phyloP scores from a whole-genome alignment of 1,140 invertebrate species.

The Conopomorpha cramerella region DNA sequence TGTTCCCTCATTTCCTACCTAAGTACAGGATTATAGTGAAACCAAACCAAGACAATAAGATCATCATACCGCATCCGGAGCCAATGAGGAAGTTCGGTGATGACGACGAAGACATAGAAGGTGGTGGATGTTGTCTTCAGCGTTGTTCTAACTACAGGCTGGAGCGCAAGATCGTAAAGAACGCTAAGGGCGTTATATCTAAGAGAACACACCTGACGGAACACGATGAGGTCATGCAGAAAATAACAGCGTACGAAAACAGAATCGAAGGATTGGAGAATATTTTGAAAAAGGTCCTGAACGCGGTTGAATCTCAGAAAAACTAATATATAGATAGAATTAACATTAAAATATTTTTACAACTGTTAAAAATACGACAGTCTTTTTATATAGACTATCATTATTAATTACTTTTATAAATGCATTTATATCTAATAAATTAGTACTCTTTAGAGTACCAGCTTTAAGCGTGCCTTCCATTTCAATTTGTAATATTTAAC shows the following conservation, averaged over 20 bases:
- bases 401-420: too few species aligned
- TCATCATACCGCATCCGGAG: conserved; percentile 43
- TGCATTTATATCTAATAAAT: too few species aligned
- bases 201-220: conserved; percentile 48
- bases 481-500: too few species aligned
- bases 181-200: conserved; percentile 56
- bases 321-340: too few species aligned
- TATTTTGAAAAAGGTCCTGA: conserved; percentile 28
- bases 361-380: too few species aligned
- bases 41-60: conserved; percentile 62
- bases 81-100: conserved; percentile 31
- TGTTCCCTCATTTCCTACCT: conserved; percentile 68
- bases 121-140: conserved; percentile 41
- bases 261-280: conserved; percentile 36
- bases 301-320: too few species aligned
- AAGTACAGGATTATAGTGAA: conserved; percentile 65
- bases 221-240: conserved; percentile 51
- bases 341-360: too few species aligned
- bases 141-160: conserved; percentile 40
- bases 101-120: conserved; percentile 42
- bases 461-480: too few species aligned
- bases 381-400: too few species aligned
- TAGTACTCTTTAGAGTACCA: too few species aligned
- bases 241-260: conserved; percentile 23
- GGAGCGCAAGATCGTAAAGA: conserved; percentile 58